Conservation (phyloP, 1,140 invertebrate species). For the Calephelis nemesis region DNA sequence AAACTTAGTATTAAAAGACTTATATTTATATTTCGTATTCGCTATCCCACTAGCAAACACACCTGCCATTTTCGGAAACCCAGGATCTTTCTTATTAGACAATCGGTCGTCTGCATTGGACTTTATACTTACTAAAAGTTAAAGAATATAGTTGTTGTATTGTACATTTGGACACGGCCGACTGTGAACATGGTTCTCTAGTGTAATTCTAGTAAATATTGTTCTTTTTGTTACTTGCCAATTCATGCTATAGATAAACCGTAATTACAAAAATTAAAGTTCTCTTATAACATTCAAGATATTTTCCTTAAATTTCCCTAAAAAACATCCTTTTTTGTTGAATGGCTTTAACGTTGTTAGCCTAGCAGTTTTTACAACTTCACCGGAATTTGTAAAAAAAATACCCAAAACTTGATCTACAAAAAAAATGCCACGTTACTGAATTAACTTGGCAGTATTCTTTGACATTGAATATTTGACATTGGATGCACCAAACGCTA, state of each 20-base stretch:
- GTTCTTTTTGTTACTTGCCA: conserved; percentile 74
- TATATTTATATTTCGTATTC: too few species aligned
- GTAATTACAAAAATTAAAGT: conserved; percentile 77
- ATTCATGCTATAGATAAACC: conserved; percentile 77
- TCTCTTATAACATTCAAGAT: conserved; percentile 71
- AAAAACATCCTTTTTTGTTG: neutral
- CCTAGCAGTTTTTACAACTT: too few species aligned
- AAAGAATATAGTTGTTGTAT: conserved; percentile 56
- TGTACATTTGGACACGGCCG: conserved; percentile 62
- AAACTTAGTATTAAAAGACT: too few species aligned
- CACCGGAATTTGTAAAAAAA: too few species aligned
- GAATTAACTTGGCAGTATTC: too few species aligned
- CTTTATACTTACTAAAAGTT: conserved; percentile 48
- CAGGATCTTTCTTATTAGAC: neutral
- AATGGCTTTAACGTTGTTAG: too few species aligned
- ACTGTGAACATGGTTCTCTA: conserved; percentile 69
- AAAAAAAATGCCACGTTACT: too few species aligned
- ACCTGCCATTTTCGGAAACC: too few species aligned
- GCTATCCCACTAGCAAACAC: too few species aligned
- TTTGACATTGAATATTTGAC: too few species aligned
- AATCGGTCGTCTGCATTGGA: conserved; percentile 2
- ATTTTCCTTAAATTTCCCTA: neutral
- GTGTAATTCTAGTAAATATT: conserved; percentile 71
- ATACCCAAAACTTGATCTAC: too few species aligned
- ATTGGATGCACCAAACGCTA: too few species aligned